phyloP scores from a whole-genome alignment of 2,113 vertebrate species.

The Xiphorhynchus elegans region DNA sequence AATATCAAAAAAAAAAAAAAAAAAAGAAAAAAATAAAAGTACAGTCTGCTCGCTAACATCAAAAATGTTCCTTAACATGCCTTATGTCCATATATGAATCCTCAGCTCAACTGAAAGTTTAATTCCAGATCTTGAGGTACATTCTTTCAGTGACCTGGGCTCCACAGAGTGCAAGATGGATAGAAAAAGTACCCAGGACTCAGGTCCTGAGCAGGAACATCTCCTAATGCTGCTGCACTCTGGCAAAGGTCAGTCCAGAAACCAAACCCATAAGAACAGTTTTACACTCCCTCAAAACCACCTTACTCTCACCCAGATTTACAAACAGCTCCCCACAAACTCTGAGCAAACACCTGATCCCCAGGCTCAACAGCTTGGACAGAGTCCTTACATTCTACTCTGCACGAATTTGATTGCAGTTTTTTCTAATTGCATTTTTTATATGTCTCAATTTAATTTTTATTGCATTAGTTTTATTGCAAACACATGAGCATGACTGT shows the following conservation, averaged over 20 bases:
- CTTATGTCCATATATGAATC: background rate
- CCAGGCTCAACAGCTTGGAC: background rate
- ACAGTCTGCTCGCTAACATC: background rate
- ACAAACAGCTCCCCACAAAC: background rate
- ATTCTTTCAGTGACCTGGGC: background rate
- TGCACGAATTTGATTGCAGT: background rate
- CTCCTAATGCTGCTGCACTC: background rate
- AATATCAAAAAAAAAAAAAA: background rate
- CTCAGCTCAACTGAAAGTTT: background rate
- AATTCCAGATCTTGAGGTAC: background rate
- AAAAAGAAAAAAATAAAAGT: background rate
- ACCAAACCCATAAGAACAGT: background rate
- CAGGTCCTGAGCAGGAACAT: background rate
- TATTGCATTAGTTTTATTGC: background rate
- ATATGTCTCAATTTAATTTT: background rate
- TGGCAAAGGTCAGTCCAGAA: background rate
- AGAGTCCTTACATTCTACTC: background rate
- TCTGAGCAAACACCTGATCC: background rate
- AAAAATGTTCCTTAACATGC: accelerated
- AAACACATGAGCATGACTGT: background rate
- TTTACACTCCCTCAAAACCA: background rate
- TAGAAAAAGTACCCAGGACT: background rate
- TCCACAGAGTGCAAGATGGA: accelerated
- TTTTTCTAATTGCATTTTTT: background rate
- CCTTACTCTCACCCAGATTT: background rate